Base-by-base conservation (phyloP, 2,113 vertebrate genomes). In the Tylochromis polylepis region DNA sequence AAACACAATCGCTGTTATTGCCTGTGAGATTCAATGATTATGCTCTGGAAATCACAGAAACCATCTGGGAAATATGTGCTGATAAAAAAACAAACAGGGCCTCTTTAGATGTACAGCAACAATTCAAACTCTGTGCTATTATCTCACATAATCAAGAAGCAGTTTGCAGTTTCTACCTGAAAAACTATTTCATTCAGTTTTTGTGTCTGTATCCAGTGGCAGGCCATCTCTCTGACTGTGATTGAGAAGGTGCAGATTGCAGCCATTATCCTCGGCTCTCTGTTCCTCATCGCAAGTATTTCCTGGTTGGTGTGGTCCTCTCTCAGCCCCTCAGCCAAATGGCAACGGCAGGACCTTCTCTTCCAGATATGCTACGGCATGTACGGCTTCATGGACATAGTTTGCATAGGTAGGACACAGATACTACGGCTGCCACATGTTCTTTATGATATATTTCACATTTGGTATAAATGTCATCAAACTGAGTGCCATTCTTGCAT, bases 341-440 rank as follows among this genome's bases (percentile, higher is more conserved):
- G 97, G 97, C 97, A 98, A 83, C 95, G 97, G 5, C 97, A 98
- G 93, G 97, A 98, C 90, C 96, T 98, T 87, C 97, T 98, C 84
- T 98, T 98, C 93, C 97, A 98, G 95, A 98, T 98, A 91, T 98
- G 97, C 95, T 98, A 98, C 24, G 97, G 97, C 95, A 97, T 98
- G 97, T 98, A 98, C 2, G 97, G 97, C 93, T 98, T 98, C 95
- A 98, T 98, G 97, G 97, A 98, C 92, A 95, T 98, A 4, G 97
- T 98, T 89, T 98, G 97, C 88, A 96, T 98, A 95, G 97, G 97
- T 98, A 82, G 97, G 96, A 86, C 14, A 5, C 8, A 9, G 16
- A 75, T 15, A 22, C 67, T 46, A 72, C 0, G 9, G 41, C 67
- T 49, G 41, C 67, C 15, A 27, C 24, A 18, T 49, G 29, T 46